Conservation (phyloP, 2,113 vertebrate genomes). For the Mesoclemmys tuberculata region DNA sequence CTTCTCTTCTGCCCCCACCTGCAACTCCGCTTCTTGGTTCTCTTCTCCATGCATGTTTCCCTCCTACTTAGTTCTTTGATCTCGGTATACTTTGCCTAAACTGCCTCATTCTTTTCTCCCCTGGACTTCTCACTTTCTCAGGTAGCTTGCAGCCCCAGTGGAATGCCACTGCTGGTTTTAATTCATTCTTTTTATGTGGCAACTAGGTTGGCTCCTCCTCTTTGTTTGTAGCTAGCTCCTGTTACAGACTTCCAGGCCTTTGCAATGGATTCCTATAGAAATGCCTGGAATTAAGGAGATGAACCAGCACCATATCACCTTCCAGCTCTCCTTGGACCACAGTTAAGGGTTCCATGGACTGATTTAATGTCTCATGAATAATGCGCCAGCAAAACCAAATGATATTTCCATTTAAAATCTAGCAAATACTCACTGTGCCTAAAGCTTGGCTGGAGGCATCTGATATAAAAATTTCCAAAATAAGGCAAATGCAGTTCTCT, state of each 20-base stretch:
- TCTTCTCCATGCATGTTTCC: accelerated
- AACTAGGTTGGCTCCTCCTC: neutral
- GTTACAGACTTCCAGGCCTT: neutral
- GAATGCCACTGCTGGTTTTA: neutral
- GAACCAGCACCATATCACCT: neutral
- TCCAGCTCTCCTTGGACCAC: neutral
- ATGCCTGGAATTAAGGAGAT: neutral
- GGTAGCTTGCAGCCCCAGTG: neutral
- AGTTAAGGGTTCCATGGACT: neutral
- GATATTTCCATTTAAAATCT: constrained; percentile 36
- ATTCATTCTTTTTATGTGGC: neutral
- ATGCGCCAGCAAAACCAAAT: neutral
- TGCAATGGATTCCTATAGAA: neutral
- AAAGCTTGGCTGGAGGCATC: neutral
- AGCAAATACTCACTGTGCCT: neutral
- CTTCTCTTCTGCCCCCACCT: neutral
- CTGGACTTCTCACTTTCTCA: neutral
- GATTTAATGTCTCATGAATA: constrained; percentile 29
- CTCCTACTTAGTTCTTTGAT: neutral
- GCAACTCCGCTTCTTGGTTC: neutral
- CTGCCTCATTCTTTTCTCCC: neutral
- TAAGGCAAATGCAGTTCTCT: neutral
- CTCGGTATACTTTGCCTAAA: neutral
- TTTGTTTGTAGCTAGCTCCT: neutral
- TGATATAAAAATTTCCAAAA: constrained; percentile 18